Conservation (phyloP, 2,888 invertebrate genomes). For the Macaria notata region DNA sequence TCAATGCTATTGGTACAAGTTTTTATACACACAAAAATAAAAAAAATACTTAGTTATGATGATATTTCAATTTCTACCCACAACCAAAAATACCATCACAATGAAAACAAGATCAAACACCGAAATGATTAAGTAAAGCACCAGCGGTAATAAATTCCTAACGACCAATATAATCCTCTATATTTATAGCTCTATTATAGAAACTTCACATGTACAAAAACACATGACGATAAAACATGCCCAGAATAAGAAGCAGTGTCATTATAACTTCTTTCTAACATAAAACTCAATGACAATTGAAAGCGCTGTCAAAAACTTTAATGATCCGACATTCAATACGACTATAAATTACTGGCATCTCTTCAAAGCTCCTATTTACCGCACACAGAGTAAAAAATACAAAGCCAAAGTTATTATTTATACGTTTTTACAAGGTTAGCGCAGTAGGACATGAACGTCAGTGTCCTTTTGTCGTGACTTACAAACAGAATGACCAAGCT, state of each 20-base stretch:
- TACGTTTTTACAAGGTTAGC: conserved; percentile 31
- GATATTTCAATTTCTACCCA: too few species aligned
- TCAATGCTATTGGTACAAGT: too few species aligned
- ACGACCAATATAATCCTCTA: too few species aligned
- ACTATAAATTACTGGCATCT: conserved; percentile 42
- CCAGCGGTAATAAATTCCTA: too few species aligned
- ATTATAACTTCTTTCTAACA: conserved; percentile 1
- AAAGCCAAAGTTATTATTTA: conserved; percentile 29
- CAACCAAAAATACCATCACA: too few species aligned
- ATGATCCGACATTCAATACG: conserved; percentile 28
- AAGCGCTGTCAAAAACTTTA: conserved; percentile 22
- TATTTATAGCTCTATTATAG: too few species aligned
- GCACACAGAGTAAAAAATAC: conserved; percentile 38
- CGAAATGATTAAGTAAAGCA: too few species aligned
- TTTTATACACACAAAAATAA: too few species aligned
- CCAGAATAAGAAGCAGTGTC: neutral
- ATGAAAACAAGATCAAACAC: too few species aligned
- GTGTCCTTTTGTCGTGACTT: conserved; percentile 58
- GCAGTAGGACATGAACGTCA: conserved; percentile 50
- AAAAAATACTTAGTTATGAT: too few species aligned
- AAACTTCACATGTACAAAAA: too few species aligned
- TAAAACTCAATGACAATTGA: conserved; percentile 11
- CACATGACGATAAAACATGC: too few species aligned
- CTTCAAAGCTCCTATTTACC: conserved; percentile 45
- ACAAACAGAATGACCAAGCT: conserved; percentile 65